These are phyloP conservation scores for Zaprionus lachaisei DNA, from an alignment of 1,140 invertebrate species.

Conservation along the genomic window DNA sequence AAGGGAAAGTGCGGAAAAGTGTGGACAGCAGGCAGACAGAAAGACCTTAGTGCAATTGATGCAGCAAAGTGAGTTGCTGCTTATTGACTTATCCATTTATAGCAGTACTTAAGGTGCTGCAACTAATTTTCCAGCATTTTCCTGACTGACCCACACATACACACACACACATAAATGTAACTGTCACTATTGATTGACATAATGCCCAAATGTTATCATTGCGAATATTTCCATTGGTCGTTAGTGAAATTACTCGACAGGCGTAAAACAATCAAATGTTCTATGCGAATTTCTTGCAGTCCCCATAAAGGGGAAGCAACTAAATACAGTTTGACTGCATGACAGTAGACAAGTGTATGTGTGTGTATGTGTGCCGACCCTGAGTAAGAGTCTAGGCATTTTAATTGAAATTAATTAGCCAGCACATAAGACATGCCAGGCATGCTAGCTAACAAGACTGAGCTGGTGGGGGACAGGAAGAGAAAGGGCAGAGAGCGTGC, in stretches of 20 bases:
- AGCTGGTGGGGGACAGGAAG: not conserved
- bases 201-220: slow-evolving; percentile 48
- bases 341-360: not conserved
- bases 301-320: not conserved
- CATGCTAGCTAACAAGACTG: slow-evolving; percentile 51
- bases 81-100: not conserved
- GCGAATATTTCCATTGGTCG: slow-evolving; percentile 17
- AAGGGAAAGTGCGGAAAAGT: slow-evolving; percentile 4
- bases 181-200: slow-evolving; percentile 16
- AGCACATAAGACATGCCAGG: slow-evolving; percentile 63
- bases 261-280: slow-evolving; percentile 75
- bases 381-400: slow-evolving; percentile 74
- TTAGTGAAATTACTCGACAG: slow-evolving; percentile 61
- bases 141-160: not conserved
- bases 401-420: slow-evolving; percentile 82
- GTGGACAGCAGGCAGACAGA: not conserved
- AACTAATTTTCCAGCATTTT: not conserved
- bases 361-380: not conserved
- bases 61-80: slow-evolving; percentile 1
- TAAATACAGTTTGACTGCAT: not conserved
- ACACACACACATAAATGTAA: not conserved
- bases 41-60: not conserved
- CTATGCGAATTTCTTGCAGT: slow-evolving; percentile 56
- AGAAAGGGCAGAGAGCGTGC: not conserved
- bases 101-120: not conserved